Base-by-base conservation (phyloP, 2,888 invertebrate species). In the Zygogramma bicolorata region DNA sequence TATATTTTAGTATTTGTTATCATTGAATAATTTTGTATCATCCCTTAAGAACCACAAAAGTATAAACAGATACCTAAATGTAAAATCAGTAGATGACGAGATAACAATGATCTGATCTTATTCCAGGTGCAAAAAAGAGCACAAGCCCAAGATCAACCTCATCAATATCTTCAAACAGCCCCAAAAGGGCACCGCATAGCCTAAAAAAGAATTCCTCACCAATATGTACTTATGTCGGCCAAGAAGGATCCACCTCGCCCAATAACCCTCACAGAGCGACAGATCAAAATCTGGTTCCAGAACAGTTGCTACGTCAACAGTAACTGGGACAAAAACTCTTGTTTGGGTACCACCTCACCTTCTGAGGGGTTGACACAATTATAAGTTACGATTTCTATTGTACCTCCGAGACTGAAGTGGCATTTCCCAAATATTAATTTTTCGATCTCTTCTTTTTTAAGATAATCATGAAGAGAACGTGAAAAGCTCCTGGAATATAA, bases 281-380 rank as follows among this genome's bases (percentile, higher is more conserved):
- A 96, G 85, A 94, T 96, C 68, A 95, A 96, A 85, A 95, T 95
- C 77, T 95, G 95, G 95, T 96, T 95, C 84, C 95, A 96, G 84
- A 95, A 95, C 82, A 88, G 27, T 5, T 63, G 63, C 18, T 49
- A 68, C 1, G 60, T 68, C 0, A 70, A 74, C 42, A 57, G 49
- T 53, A 66, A 69, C 46, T 53, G 34, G 68, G 68, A 57, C 53
- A 68, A 15, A 20, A n/a, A 59, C 49, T 70, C 65, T 62, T 59
- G 38, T 22, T 38, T 72, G 27, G 75, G 65, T 7, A 75, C 63
- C 18, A 65, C 67, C 53, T 60, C 63, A 3, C 70, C 67, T 15
- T 62, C 70, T 15, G 65, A 74, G 34, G 71, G 60, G 65, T 65
- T 71, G 7, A 74, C 66, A 18, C 68, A 46, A 18, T 62, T 74